Percentiles rank a stretch among this genome's conserved stretches.
Evolutionary conservation across 1,140 invertebrate species (phyloP).

Genomic region (Epicauta chinensis): DNA sequence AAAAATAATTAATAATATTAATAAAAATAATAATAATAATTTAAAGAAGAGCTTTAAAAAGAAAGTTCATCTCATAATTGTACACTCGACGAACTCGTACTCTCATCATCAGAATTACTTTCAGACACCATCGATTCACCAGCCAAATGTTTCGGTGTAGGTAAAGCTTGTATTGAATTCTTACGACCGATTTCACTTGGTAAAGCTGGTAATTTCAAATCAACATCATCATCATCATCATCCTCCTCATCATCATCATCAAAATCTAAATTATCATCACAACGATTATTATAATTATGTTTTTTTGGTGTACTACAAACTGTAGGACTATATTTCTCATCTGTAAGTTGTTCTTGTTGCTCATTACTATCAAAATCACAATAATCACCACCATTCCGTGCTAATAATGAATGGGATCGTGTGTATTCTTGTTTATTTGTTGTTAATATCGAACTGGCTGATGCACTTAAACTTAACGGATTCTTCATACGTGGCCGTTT

Average conservation of each 20-base stretch:
- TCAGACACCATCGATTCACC: constrained; percentile 53
- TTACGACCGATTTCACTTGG: constrained; percentile 39
- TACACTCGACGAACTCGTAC: constrained; percentile 39
- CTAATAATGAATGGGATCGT: constrained; percentile 24
- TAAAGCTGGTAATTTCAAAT: constrained; percentile 34
- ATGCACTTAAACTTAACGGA: constrained; percentile 49
- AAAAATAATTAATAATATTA: too few species aligned
- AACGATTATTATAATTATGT: neutral
- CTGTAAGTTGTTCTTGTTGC: constrained; percentile 9
- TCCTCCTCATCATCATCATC: constrained; percentile 33
- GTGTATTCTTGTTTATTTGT: constrained; percentile 22
- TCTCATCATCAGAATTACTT: constrained; percentile 51
- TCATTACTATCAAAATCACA: neutral
- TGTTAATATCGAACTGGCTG: constrained; percentile 41
- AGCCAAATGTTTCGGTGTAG: constrained; percentile 52
- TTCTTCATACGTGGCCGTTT: constrained; percentile 43
- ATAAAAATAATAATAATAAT: constrained; percentile 6
- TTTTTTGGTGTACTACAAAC: neutral
- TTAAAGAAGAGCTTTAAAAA: constrained; percentile 22
- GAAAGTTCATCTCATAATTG: constrained; percentile 37
- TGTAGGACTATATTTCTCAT: neutral
- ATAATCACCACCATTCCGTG: constrained; percentile 27
- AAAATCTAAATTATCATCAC: constrained; percentile 30
- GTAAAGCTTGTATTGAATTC: constrained; percentile 27
- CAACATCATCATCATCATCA: constrained; percentile 28